Base-by-base conservation (phyloP, 1,140 invertebrate genomes). In the Ceratina calcarata region DNA sequence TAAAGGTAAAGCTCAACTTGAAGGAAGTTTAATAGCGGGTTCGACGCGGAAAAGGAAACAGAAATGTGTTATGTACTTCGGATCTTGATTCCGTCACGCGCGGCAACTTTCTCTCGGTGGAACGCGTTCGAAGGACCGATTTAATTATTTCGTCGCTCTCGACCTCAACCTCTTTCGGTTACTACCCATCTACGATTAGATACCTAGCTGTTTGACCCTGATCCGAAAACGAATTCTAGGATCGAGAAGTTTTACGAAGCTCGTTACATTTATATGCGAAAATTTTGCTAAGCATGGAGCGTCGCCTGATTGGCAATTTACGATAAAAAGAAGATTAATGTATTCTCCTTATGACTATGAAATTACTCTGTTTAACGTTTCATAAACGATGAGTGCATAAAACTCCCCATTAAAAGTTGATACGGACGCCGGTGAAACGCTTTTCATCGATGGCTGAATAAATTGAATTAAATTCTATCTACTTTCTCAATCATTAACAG, bases 21-120 rank as follows among this genome's bases (percentile, higher is more conserved):
- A 32, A 58, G 45, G 45, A 71, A 64, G 24, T 78, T 78, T 62
- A 62, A 78, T 69, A 69, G 55, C 49, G 24, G 22, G 13, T 51
- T 75, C 27, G 49, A 24, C 20, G 12, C 45, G 22, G 57, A 73
- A 37, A 53, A 55, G 80, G 62, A 37, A 51, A 62, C 62, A 37
- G 53, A 49, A 77, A 77, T 32, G 53, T 49, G 58, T 57, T n/a
- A 45, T 45, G 37, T 45, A 32, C 45, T 8, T 32, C 51, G 62
- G 45, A 49, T 13, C 20, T 20, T 58, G 57, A 49, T 72, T 22
- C 57, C 24, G 15, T 60, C 24, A 45, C 24, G 60, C 49, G 24
- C n/a, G 3, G 20, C 49, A 68, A 83, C 53, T 68, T 82, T 65
- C 55, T 24, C 55, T 45, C 10, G 24, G 16, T 3, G 49, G 72